A percentile compares a stretch with the other conserved stretches of the same genome.
phyloP scores from a whole-genome alignment of 2,888 invertebrate species.

The Gastrophysa polygoni region DNA sequence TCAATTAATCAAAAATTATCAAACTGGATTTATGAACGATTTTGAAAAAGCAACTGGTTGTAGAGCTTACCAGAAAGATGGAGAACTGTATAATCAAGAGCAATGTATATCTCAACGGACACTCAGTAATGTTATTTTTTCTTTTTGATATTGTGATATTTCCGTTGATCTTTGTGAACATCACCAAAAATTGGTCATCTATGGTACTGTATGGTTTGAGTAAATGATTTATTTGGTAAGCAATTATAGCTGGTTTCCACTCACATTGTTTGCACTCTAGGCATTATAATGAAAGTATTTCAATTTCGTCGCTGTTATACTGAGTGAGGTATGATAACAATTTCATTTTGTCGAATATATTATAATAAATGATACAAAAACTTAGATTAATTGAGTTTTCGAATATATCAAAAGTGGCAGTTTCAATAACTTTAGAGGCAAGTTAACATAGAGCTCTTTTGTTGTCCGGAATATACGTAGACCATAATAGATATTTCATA shows the following conservation, averaged over 20 bases:
- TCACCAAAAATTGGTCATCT: constrained; percentile 26
- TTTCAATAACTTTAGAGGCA: constrained; percentile 44
- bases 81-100: no score
- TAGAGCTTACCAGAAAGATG: no score
- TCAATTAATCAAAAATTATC: no score
- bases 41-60: no score
- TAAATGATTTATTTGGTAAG: constrained; percentile 31
- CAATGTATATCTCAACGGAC: no score
- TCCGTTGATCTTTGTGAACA: constrained; percentile 25
- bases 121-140: no score
- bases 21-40: no score
- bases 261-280: constrained; percentile 87
- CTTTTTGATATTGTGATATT: no score
- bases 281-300: constrained; percentile 38
- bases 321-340: background rate
- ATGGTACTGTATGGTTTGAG: constrained; percentile 49
- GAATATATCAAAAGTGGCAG: constrained; percentile 33
- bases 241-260: constrained; percentile 73
- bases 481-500: constrained; percentile 43
- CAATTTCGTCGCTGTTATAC: constrained; percentile 26
- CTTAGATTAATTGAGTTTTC: constrained; percentile 5
- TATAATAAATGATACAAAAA: background rate
- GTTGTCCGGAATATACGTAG: constrained; percentile 29
- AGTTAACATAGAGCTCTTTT: constrained; percentile 43
- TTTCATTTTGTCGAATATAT: background rate